phyloP scores from a whole-genome alignment of 2,888 invertebrate species.

The Idaea biselata region DNA sequence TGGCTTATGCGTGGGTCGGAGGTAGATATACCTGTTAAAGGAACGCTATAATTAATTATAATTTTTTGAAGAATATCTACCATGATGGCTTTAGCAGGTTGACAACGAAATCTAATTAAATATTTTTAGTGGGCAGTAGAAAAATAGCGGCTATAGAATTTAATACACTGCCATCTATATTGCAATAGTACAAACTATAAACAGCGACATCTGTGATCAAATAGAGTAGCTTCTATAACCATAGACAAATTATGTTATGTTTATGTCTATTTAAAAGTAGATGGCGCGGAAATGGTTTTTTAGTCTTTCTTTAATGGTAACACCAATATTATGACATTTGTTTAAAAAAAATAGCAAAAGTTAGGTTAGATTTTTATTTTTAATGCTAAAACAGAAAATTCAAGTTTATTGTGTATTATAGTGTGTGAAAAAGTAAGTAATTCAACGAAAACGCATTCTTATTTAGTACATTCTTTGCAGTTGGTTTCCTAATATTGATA shows the following conservation, averaged over 20 bases:
- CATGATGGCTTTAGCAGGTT: too few species aligned
- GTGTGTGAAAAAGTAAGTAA: background rate
- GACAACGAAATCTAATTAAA: too few species aligned
- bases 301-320: constrained; percentile 4
- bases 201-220: background rate
- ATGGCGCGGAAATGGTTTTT: background rate
- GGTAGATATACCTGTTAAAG: background rate
- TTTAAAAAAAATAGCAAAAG: constrained; percentile 13
- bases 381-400: background rate
- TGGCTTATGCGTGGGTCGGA: background rate
- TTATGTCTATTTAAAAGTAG: background rate
- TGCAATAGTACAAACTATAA: background rate
- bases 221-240: background rate
- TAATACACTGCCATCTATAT: background rate
- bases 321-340: constrained; percentile 4
- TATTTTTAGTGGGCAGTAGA: background rate
- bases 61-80: too few species aligned
- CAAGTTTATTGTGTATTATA: background rate
- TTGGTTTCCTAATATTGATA: constrained; percentile 5
- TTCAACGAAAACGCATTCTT: background rate
- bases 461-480: background rate
- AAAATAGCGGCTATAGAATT: background rate
- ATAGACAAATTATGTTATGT: background rate
- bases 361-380: constrained; percentile 31
- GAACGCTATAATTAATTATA: background rate